Conservation (phyloP, 2,797 vertebrate species). For the Phataginus tricuspis region DNA sequence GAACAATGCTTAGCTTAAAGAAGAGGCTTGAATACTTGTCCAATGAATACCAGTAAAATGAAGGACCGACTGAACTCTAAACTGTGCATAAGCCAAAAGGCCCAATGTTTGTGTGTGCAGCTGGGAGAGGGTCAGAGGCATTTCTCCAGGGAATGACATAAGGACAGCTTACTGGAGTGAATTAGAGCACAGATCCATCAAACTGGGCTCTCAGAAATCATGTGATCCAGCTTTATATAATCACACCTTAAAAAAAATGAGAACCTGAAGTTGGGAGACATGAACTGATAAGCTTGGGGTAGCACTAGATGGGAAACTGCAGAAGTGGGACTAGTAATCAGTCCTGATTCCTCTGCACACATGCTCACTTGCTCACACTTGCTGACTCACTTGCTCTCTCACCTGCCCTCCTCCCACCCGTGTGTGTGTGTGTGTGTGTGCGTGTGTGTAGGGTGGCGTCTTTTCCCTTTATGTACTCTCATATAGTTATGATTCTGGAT, state of each 20-base stretch:
- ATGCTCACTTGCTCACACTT: too few species aligned
- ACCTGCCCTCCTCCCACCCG: too few species aligned
- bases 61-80: background rate
- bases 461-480: background rate
- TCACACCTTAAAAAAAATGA: background rate
- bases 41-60: background rate
- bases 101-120: too few species aligned
- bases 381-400: too few species aligned
- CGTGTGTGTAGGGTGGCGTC: too few species aligned
- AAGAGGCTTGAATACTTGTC: background rate
- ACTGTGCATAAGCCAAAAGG: background rate
- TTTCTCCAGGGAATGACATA: background rate
- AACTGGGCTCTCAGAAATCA: background rate
- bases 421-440: too few species aligned
- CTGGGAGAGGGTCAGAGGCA: background rate
- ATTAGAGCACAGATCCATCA: background rate
- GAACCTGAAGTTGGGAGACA: background rate
- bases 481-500: background rate
- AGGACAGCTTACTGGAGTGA: background rate
- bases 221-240: background rate
- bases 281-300: background rate
- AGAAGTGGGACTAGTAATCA: background rate
- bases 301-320: background rate
- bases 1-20: background rate
- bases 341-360: background rate